phyloP scores from a whole-genome alignment of 2,113 vertebrate genomes.

The Patagioenas fasciata region DNA sequence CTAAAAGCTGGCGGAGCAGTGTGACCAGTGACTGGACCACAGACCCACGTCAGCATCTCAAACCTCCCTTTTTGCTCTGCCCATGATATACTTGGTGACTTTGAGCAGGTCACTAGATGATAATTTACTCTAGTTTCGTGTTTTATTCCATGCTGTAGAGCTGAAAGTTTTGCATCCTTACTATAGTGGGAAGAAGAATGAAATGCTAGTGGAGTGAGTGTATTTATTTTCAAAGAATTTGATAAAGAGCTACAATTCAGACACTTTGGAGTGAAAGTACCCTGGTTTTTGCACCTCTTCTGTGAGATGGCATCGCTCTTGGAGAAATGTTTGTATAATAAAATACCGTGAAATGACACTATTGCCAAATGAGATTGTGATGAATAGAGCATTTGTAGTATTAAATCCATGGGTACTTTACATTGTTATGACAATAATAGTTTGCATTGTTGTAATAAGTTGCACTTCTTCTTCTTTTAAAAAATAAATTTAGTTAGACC shows the following conservation, averaged over 20 bases:
- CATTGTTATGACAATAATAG: constrained; percentile 67
- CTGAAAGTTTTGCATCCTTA: background rate
- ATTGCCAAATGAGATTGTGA: constrained; percentile 66
- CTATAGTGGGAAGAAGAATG: background rate
- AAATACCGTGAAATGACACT: constrained; percentile 47
- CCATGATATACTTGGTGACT: background rate
- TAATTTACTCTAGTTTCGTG: background rate
- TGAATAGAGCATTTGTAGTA: constrained; percentile 49
- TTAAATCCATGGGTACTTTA: constrained; percentile 62
- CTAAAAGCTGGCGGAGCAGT: background rate
- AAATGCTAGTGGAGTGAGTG: background rate
- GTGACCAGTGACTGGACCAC: background rate
- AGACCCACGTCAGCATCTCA: background rate
- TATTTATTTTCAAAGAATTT: constrained; percentile 31
- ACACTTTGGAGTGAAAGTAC: background rate
- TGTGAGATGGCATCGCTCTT: constrained; percentile 12
- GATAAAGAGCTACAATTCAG: constrained; percentile 35
- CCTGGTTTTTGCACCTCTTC: constrained; percentile 37
- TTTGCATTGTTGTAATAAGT: constrained; percentile 55
- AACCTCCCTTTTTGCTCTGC: background rate
- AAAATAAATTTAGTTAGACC: constrained; percentile 44
- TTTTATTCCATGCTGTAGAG: background rate
- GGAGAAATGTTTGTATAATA: constrained; percentile 45
- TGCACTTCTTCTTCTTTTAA: constrained; percentile 36
- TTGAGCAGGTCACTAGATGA: background rate